A percentile compares a stretch with the other conserved stretches of the same genome.
These are phyloP conservation scores for Thunnus maccoyii DNA, from an alignment of 2,113 vertebrate genomes.

Conservation along the genomic window DNA sequence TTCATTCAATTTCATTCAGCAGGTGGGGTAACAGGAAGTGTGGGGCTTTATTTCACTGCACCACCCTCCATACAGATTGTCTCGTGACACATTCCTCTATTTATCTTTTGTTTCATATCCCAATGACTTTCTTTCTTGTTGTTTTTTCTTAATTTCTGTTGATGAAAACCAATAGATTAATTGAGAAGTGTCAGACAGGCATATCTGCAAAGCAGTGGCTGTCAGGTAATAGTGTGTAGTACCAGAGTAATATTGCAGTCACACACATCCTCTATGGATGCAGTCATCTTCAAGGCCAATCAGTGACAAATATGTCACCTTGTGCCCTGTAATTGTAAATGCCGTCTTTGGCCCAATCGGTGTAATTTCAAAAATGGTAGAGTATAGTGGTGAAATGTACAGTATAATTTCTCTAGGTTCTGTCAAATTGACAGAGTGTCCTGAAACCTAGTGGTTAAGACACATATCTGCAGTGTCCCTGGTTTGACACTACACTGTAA, in stretches of 20 bases:
- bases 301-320: constrained; percentile 14
- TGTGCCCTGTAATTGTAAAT: constrained; percentile 22
- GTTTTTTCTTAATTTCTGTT: not conserved
- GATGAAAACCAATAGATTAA: constrained; percentile 23
- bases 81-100: not conserved
- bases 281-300: constrained; percentile 29
- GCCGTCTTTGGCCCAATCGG: not conserved
- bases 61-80: constrained; percentile 18
- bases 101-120: not conserved
- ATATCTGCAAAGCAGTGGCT: not conserved
- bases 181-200: constrained; percentile 11
- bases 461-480: not conserved
- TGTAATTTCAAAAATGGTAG: constrained; percentile 19
- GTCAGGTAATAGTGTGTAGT: not conserved
- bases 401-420: not conserved
- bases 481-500: not conserved
- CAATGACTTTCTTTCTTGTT: not conserved
- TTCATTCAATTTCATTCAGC: constrained; percentile 57
- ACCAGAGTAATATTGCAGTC: constrained; percentile 23
- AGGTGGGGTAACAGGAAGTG: constrained; percentile 18
- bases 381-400: not conserved
- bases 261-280: not conserved
- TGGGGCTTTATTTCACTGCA: constrained; percentile 27
- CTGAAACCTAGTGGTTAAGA: not conserved
- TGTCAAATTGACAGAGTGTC: not conserved